phyloP scores from a whole-genome alignment of 2,113 vertebrate genomes.

The Pterophyllum scalare region DNA sequence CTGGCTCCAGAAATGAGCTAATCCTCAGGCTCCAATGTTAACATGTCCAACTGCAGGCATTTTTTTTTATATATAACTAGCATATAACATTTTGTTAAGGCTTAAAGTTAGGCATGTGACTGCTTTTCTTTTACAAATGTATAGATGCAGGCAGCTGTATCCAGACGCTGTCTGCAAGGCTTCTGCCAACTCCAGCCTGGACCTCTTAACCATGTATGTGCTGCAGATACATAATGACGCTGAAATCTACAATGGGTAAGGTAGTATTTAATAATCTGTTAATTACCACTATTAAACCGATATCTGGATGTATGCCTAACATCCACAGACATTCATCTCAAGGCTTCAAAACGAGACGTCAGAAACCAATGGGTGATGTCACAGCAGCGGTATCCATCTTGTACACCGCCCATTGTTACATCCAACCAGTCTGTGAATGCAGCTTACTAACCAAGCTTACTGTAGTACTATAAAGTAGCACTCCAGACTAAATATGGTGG shows the following conservation, averaged over 20 bases:
- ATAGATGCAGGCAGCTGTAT: neutral
- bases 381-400: neutral
- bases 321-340: neutral
- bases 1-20: too few relatives aligned
- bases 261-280: neutral
- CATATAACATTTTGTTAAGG: neutral
- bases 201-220: neutral
- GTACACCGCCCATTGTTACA: neutral
- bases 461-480: neutral
- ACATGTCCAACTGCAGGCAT: neutral
- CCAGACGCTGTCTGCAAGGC: neutral
- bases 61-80: neutral
- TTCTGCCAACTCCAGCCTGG: neutral
- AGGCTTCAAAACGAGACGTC: neutral
- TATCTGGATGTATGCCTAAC: too few relatives aligned
- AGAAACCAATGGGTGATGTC: neutral
- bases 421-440: neutral
- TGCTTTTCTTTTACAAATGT: neutral
- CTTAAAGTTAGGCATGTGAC: neutral
- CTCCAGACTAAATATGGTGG: neutral
- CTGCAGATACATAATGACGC: neutral
- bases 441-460: neutral
- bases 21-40: too few relatives aligned
- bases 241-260: neutral
- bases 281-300: neutral